Conservation (phyloP, 2,888 invertebrate genomes). For the Coelinius sp. region DNA sequence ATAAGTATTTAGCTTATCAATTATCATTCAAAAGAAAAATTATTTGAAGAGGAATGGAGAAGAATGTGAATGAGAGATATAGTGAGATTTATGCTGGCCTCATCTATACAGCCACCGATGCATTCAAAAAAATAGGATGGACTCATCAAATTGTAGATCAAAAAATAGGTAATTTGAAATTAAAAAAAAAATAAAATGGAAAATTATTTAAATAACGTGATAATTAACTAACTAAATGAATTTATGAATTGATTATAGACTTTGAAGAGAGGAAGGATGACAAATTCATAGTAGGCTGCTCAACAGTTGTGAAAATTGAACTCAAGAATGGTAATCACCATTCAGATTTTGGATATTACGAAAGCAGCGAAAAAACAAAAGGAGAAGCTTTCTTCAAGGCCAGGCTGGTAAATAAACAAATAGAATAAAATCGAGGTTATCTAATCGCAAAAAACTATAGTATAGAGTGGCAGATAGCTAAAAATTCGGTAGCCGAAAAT, state of each 20-base stretch:
- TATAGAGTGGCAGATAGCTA: too few species aligned
- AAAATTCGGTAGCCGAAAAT: too few species aligned
- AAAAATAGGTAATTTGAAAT: not conserved
- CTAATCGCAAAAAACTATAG: too few species aligned
- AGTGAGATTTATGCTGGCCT: not conserved
- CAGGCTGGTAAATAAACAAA: not conserved
- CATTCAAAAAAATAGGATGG: not conserved
- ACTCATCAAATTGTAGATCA: not conserved
- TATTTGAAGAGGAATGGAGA: too few species aligned
- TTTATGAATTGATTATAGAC: not conserved
- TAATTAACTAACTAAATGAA: not conserved
- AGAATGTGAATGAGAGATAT: too few species aligned
- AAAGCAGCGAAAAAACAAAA: not conserved
- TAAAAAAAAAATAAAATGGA: too few species aligned
- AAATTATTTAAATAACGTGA: too few species aligned
- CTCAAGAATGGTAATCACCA: not conserved
- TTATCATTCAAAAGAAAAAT: too few species aligned
- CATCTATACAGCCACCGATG: not conserved
- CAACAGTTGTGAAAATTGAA: not conserved
- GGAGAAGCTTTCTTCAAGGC: conserved; percentile 29
- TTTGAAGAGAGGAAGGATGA: not conserved
- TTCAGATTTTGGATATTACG: not conserved
- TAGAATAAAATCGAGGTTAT: too few species aligned
- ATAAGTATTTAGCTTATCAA: too few species aligned
- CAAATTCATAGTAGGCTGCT: not conserved